phyloP scores from a whole-genome alignment of 2,888 invertebrate species.

The Calameuta idolon region DNA sequence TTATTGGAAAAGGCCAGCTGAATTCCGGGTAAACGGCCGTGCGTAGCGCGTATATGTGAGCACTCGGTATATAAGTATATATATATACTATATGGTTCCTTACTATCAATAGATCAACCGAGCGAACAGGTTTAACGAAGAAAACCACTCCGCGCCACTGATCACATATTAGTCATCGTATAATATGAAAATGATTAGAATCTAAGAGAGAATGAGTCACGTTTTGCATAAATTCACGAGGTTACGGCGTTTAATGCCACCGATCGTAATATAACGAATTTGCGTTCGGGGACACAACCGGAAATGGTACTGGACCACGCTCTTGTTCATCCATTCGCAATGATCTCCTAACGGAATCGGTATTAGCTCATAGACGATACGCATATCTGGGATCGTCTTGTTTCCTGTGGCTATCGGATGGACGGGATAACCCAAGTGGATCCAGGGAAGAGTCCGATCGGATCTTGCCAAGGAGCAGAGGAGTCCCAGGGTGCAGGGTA shows the following conservation, averaged over 20 bases:
- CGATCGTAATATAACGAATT: not conserved
- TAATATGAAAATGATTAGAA: conserved; percentile 22
- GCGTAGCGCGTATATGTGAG: not conserved
- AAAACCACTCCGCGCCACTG: not conserved
- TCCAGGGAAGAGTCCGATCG: not conserved
- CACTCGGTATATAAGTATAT: not conserved
- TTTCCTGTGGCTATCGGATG: not conserved
- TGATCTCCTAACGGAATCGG: not conserved
- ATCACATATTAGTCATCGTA: conserved; percentile 13
- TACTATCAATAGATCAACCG: not conserved
- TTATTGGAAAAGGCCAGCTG: conserved; percentile 45
- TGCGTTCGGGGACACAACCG: not conserved
- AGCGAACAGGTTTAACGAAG: not conserved
- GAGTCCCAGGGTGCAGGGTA: not conserved
- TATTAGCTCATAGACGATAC: not conserved
- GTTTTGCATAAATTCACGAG: not conserved
- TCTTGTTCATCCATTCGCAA: not conserved
- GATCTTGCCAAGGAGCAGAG: not conserved
- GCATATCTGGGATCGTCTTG: not conserved
- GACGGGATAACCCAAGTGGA: not conserved
- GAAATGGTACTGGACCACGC: not conserved
- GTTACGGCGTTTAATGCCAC: not conserved
- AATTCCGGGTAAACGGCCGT: conserved; percentile 34
- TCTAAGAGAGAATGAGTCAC: conserved; percentile 15
- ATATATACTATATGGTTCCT: not conserved